A percentile compares a stretch with the other conserved stretches of the same genome.
Conservation (phyloP, 2,888 invertebrate genomes). For the Drosophila falleni region DNA sequence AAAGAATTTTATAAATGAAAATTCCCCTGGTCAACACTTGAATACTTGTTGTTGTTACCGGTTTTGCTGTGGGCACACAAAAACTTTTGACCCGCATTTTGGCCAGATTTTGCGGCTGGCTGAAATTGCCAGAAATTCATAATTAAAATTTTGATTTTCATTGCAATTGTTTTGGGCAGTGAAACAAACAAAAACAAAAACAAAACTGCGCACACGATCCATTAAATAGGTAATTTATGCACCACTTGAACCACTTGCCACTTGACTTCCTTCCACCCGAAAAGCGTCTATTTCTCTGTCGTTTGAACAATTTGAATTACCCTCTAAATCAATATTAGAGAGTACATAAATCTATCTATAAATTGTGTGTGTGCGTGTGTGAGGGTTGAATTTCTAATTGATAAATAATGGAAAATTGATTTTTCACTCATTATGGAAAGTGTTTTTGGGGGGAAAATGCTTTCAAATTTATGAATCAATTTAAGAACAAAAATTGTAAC, state of each 20-base stretch:
- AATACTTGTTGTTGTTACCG: conserved; percentile 16
- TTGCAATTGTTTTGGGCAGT: conserved; percentile 30
- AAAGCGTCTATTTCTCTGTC: not conserved
- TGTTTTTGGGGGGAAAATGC: not conserved
- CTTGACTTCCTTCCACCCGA: conserved; percentile 9
- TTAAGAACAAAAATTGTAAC: not conserved
- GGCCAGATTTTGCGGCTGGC: conserved; percentile 41
- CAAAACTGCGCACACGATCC: conserved; percentile 16
- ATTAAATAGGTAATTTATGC: conserved; percentile 32
- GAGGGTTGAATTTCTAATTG: conserved; percentile 22
- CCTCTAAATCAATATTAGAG: conserved; percentile 19
- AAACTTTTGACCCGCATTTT: conserved; percentile 44
- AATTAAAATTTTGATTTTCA: conserved; percentile 55
- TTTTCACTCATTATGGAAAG: conserved; percentile 4
- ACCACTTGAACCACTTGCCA: conserved; percentile 25
- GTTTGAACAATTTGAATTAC: conserved; percentile 4
- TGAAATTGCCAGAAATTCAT: conserved; percentile 40
- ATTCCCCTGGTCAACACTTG: conserved; percentile 35
- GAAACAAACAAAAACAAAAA: conserved; percentile 13
- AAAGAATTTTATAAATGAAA: conserved; percentile 40
- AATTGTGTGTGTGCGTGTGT: conserved; percentile 20
- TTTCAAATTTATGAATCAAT: not conserved
- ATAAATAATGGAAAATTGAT: conserved; percentile 21
- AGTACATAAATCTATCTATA: conserved; percentile 15
- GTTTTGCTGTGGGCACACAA: conserved; percentile 12